phyloP scores from a whole-genome alignment of 2,797 vertebrate species.

The Sphenopsis melanotis region DNA sequence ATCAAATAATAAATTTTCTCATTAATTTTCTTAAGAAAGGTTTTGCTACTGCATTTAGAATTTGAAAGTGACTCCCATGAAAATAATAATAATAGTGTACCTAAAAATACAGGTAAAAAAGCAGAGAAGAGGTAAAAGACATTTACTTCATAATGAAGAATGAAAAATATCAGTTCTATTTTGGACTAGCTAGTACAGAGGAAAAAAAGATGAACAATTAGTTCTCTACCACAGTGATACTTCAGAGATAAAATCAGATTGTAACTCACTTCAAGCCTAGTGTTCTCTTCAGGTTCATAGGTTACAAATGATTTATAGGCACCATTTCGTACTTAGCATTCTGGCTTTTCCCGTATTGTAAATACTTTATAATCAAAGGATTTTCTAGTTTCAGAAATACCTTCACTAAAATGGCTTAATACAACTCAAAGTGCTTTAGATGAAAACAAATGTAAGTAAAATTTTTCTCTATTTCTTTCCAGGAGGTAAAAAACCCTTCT shows the following conservation, averaged over 20 bases:
- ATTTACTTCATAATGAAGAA: not conserved
- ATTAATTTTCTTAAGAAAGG: not conserved
- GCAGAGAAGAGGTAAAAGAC: not conserved
- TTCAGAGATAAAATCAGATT: not conserved
- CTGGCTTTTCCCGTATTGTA: not conserved
- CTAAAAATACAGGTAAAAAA: not conserved
- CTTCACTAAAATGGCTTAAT: constrained; percentile 44
- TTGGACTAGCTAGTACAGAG: not conserved
- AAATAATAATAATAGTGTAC: not conserved
- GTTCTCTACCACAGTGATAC: not conserved
- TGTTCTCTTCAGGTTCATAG: not conserved
- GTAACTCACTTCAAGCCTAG: not conserved
- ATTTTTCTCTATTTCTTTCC: not conserved
- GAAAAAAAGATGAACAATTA: constrained; percentile 25
- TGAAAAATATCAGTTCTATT: not conserved
- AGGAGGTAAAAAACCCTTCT: not conserved
- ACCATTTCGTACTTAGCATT: not conserved
- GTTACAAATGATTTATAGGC: constrained; percentile 40
- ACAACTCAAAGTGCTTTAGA: constrained; percentile 13
- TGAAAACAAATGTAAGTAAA: constrained; percentile 15
- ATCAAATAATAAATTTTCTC: not conserved
- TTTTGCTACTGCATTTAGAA: not conserved
- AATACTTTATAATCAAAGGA: constrained; percentile 14
- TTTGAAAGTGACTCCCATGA: not conserved
- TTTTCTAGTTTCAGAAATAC: constrained; percentile 16